These are phyloP conservation scores for Alligator mississippiensis DNA, from an alignment of 2,113 vertebrate genomes.

Conservation along the genomic window DNA sequence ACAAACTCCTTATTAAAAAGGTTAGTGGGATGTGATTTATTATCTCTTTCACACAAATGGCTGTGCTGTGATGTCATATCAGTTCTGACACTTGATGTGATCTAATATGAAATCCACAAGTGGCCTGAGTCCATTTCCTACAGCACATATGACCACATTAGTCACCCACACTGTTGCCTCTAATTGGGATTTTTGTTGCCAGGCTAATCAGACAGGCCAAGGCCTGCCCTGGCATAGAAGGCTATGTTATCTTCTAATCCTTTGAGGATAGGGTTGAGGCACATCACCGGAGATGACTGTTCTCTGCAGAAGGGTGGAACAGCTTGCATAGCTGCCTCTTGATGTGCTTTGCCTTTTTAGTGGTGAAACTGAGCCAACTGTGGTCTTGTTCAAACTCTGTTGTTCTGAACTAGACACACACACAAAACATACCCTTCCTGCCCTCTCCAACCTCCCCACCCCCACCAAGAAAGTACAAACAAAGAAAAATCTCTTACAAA, in stretches of 20 bases:
- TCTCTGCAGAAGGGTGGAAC: not conserved
- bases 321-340: accelerated
- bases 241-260: not conserved
- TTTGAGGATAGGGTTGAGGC: not conserved
- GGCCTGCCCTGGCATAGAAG: accelerated
- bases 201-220: accelerated
- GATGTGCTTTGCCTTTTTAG: not conserved
- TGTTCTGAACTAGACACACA: not conserved
- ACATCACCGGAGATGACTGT: accelerated
- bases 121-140: accelerated
- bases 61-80: not conserved
- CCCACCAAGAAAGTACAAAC: not conserved
- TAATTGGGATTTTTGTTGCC: not conserved
- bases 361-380: not conserved
- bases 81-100: not conserved
- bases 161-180: not conserved
- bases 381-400: too few species aligned
- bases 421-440: accelerated
- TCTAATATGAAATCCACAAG: not conserved
- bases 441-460: not conserved
- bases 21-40: not conserved
- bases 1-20: not conserved
- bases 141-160: not conserved
- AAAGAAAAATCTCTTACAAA: not conserved
- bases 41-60: not conserved